Evolutionary conservation across 2,113 vertebrate genomes (phyloP).

Genomic region (Acinonyx jubatus): DNA sequence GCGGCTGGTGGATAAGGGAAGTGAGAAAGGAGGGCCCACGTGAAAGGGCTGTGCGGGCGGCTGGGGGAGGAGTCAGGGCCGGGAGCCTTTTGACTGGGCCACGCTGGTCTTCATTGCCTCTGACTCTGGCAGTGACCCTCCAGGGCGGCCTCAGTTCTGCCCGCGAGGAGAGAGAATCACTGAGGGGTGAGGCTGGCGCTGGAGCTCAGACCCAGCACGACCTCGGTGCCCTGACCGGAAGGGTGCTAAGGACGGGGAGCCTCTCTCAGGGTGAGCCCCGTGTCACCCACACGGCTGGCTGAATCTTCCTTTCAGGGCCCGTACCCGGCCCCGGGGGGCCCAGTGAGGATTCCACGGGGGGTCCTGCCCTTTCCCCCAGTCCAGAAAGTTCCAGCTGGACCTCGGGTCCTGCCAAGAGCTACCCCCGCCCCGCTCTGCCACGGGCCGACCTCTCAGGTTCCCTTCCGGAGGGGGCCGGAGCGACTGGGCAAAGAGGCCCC

Average conservation of each 20-base stretch:
- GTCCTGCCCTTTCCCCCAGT: background rate
- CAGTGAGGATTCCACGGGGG: background rate
- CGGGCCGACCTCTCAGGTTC: background rate
- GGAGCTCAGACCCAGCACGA: background rate
- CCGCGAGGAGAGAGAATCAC: accelerated
- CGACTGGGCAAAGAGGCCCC: accelerated
- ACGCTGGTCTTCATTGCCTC: accelerated
- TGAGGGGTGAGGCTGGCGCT: background rate
- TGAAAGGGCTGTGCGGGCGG: accelerated
- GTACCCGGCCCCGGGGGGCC: background rate
- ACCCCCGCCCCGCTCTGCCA: background rate
- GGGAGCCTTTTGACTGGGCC: background rate
- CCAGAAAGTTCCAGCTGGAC: background rate
- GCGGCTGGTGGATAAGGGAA: background rate
- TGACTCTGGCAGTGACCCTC: background rate
- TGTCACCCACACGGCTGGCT: background rate
- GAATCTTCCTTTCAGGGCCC: background rate
- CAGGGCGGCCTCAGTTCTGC: background rate
- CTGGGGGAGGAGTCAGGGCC: background rate
- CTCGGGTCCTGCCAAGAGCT: background rate
- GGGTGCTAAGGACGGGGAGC: no score
- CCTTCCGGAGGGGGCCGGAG: background rate
- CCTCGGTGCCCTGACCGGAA: background rate
- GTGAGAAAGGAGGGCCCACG: background rate
- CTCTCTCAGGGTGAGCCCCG: background rate